phyloP scores from a whole-genome alignment of 2,888 invertebrate genomes.

The Caradrina kadenii region DNA sequence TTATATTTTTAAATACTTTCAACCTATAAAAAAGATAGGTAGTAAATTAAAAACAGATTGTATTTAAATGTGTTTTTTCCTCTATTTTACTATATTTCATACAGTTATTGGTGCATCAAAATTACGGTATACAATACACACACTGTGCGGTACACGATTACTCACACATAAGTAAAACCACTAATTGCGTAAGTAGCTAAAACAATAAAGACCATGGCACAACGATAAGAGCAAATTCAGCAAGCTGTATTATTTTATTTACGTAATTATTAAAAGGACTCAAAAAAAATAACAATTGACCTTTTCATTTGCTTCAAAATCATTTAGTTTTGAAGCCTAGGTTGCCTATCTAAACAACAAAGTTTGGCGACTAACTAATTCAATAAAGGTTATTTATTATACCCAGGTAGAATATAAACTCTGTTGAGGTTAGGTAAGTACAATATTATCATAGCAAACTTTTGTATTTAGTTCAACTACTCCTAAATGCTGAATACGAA shows the following conservation, averaged over 20 bases:
- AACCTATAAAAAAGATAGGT: too few relatives aligned
- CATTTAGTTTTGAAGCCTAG: neutral
- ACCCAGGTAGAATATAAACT: neutral
- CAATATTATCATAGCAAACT: neutral
- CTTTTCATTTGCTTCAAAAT: slow-evolving; percentile 14
- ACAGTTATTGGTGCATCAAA: too few relatives aligned
- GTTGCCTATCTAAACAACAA: neutral
- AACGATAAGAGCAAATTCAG: too few relatives aligned
- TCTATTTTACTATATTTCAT: too few relatives aligned
- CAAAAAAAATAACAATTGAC: slow-evolving; percentile 15
- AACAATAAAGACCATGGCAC: too few relatives aligned
- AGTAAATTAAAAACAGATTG: too few relatives aligned
- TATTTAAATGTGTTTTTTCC: too few relatives aligned
- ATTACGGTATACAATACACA: too few relatives aligned
- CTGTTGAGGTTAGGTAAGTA: neutral
- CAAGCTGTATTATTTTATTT: neutral
- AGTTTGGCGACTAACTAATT: slow-evolving; percentile 1
- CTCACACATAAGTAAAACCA: too few relatives aligned
- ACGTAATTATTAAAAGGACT: neutral
- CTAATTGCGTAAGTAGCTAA: too few relatives aligned
- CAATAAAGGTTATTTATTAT: slow-evolving; percentile 2
- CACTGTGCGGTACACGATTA: too few relatives aligned
- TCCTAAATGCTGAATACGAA: neutral
- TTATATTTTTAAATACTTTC: too few relatives aligned
- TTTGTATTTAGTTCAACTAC: neutral